A percentile compares a stretch with the other conserved stretches of the same genome.
These are phyloP conservation scores for Philereme transversata DNA, from an alignment of 2,888 invertebrate species.

Conservation along the genomic window DNA sequence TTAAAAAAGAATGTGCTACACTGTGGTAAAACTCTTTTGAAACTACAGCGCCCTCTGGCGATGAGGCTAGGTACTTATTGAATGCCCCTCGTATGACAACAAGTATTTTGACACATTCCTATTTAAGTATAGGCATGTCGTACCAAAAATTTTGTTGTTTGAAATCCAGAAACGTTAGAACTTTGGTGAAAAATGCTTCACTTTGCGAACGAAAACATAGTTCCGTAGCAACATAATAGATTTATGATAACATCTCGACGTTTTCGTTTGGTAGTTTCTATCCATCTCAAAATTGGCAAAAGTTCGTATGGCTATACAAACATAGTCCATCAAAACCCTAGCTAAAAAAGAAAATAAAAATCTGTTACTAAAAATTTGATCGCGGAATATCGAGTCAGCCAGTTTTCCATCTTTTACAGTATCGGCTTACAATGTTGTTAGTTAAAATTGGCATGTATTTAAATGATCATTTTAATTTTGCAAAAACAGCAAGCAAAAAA, in stretches of 20 bases:
- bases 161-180: no score
- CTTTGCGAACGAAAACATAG: conserved; percentile 8
- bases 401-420: conserved; percentile 42
- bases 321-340: not conserved
- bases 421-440: conserved; percentile 39
- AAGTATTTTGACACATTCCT: no score
- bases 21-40: no score
- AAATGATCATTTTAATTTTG: no score
- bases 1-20: no score
- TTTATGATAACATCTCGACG: not conserved
- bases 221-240: conserved; percentile 3
- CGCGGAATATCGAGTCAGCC: conserved; percentile 28
- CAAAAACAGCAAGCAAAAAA: no score
- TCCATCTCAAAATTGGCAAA: not conserved
- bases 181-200: conserved; percentile 12
- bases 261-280: not conserved
- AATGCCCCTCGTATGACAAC: no score
- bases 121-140: no score
- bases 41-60: no score
- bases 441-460: no score
- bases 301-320: not conserved
- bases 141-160: no score
- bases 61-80: no score
- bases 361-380: not conserved
- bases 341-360: not conserved